These are phyloP conservation scores for Sebastes oblongus DNA, from an alignment of 2,797 vertebrate species.

Conservation along the genomic window DNA sequence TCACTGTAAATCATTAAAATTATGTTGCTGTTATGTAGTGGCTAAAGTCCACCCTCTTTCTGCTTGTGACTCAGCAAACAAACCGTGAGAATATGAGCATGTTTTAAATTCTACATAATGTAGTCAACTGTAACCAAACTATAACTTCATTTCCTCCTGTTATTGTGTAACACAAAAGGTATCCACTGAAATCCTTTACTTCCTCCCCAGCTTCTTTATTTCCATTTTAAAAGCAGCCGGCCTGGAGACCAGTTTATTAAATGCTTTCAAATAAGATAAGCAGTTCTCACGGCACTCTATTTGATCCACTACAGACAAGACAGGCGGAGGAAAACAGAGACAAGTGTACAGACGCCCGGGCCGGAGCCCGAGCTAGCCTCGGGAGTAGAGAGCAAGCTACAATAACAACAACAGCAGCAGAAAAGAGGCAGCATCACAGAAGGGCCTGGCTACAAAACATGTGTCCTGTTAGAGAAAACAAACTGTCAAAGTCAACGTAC, in stretches of 20 bases:
- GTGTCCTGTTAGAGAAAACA: slow-evolving; percentile 51
- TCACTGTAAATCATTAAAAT: slow-evolving; percentile 58
- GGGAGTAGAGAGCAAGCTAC: slow-evolving; percentile 44
- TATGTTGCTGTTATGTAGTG: not conserved
- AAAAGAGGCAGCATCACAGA: slow-evolving; percentile 36
- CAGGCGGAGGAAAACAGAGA: slow-evolving; percentile 29
- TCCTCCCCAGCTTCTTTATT: slow-evolving; percentile 2
- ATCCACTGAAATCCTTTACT: not conserved
- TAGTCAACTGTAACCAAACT: not conserved
- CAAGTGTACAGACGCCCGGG: slow-evolving; percentile 7
- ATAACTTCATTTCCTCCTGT: not conserved
- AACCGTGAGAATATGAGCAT: not conserved
- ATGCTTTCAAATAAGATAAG: slow-evolving; percentile 38
- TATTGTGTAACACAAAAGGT: not conserved
- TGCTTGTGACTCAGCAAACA: slow-evolving; percentile 23
- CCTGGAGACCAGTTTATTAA: slow-evolving; percentile 33
- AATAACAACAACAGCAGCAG: slow-evolving; percentile 46
- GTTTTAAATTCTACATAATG: not conserved
- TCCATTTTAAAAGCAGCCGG: slow-evolving; percentile 23
- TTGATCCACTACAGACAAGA: slow-evolving; percentile 51
- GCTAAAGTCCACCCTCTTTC: slow-evolving; percentile 48
- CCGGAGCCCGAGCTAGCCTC: slow-evolving; percentile 28
- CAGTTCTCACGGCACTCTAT: slow-evolving; percentile 27
- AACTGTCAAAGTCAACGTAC: slow-evolving; percentile 68
- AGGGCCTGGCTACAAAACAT: slow-evolving; percentile 39